These are phyloP conservation scores for Glaucomys volans DNA, from an alignment of 2,113 vertebrate genomes.

Conservation along the genomic window DNA sequence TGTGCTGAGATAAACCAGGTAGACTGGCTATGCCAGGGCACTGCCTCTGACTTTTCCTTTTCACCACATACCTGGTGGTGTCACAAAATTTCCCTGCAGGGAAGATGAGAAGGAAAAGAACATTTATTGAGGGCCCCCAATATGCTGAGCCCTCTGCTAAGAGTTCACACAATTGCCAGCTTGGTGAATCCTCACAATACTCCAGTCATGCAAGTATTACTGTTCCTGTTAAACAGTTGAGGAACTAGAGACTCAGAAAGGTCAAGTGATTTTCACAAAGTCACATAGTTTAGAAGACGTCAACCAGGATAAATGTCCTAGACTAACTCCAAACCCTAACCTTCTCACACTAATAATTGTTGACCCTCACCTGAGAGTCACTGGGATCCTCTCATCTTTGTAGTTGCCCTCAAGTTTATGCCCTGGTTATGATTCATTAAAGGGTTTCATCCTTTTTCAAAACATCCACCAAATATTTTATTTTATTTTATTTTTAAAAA, in stretches of 20 bases:
- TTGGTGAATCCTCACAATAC: background rate
- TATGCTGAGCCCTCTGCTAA: background rate
- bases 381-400: background rate
- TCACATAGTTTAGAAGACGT: background rate
- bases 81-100: background rate
- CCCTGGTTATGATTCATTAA: background rate
- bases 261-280: background rate
- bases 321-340: background rate
- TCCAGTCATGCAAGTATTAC: background rate
- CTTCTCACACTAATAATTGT: background rate
- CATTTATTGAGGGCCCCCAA: background rate
- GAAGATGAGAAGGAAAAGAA: background rate
- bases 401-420: background rate
- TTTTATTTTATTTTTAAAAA: too few species aligned
- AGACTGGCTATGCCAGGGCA: background rate
- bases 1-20: background rate
- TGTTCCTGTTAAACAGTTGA: background rate
- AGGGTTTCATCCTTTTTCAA: background rate
- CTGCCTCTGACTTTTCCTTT: background rate
- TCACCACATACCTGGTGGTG: background rate
- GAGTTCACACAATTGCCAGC: background rate
- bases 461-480: background rate
- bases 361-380: background rate
- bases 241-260: background rate
- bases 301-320: background rate